These are phyloP conservation scores for Pachyuromys duprasi DNA, from an alignment of 2,797 vertebrate genomes.

Conservation along the genomic window DNA sequence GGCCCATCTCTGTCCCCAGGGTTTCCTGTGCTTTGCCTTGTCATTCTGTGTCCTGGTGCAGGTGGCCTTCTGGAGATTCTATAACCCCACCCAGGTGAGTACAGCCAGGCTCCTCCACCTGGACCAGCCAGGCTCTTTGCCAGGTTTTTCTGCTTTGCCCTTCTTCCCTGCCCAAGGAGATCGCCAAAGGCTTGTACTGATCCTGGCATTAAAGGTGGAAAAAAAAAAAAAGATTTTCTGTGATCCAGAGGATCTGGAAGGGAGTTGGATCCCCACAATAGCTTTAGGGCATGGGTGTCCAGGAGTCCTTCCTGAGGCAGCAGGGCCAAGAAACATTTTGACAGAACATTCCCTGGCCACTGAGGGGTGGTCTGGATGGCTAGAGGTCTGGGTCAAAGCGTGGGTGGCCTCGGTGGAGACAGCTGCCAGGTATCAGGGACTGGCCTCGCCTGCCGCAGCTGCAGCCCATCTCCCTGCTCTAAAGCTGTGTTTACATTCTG, in stretches of 20 bases:
- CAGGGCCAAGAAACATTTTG: rapidly evolving
- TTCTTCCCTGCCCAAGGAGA: background rate
- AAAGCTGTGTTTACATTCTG: background rate
- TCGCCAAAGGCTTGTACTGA: background rate
- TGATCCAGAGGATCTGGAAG: background rate
- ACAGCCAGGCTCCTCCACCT: background rate
- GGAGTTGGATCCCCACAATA: no score
- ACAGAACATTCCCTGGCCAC: background rate
- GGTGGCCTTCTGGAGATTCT: conserved; percentile 85
- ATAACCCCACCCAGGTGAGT: conserved; percentile 84
- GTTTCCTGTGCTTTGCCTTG: conserved; percentile 88
- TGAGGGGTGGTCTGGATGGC: background rate
- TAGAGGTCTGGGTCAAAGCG: background rate
- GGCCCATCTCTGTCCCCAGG: conserved; percentile 77
- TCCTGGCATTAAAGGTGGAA: background rate
- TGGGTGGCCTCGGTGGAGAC: background rate
- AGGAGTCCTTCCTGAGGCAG: no score
- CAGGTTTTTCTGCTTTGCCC: background rate
- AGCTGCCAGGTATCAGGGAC: background rate
- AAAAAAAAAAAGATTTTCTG: background rate
- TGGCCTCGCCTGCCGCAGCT: background rate
- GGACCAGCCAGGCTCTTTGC: background rate
- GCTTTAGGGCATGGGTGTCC: background rate
- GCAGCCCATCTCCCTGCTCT: background rate
- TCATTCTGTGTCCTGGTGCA: conserved; percentile 85